These are phyloP conservation scores for Arvicanthis niloticus DNA, from an alignment of 2,113 vertebrate genomes.

Conservation along the genomic window DNA sequence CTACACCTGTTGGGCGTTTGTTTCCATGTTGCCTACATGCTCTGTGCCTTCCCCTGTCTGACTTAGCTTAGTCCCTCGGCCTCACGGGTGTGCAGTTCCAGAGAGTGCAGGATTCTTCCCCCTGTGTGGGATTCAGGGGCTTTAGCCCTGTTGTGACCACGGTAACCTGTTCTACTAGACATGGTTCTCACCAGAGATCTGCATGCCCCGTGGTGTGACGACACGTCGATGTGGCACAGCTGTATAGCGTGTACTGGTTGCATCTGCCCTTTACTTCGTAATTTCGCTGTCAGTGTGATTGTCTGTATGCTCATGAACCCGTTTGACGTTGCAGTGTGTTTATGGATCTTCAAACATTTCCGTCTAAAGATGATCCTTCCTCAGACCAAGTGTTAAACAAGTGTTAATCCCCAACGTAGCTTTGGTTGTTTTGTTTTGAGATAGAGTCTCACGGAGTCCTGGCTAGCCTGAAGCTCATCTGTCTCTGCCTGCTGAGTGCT, in stretches of 20 bases:
- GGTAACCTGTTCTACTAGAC: background rate
- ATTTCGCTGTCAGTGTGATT: background rate
- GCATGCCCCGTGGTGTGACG: background rate
- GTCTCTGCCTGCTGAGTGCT: background rate
- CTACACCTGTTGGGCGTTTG: background rate
- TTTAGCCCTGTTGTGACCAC: background rate
- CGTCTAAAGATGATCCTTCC: background rate
- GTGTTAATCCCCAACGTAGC: background rate
- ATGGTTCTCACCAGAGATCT: background rate
- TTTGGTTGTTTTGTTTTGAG: background rate
- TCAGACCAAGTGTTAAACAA: background rate
- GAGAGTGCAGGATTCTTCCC: background rate
- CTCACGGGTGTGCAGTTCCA: background rate
- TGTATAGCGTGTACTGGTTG: background rate
- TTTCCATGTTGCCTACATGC: background rate
- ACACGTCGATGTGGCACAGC: background rate
- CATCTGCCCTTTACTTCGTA: slow-evolving; percentile 2
- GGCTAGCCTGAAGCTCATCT: background rate
- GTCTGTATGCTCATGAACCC: background rate
- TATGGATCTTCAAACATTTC: background rate
- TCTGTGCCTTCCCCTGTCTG: background rate
- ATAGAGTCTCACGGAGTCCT: background rate
- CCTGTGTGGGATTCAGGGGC: background rate
- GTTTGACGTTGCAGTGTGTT: background rate
- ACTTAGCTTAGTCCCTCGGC: background rate